These are phyloP conservation scores for Helogale parvula DNA, from an alignment of 2,113 vertebrate species.

Conservation along the genomic window DNA sequence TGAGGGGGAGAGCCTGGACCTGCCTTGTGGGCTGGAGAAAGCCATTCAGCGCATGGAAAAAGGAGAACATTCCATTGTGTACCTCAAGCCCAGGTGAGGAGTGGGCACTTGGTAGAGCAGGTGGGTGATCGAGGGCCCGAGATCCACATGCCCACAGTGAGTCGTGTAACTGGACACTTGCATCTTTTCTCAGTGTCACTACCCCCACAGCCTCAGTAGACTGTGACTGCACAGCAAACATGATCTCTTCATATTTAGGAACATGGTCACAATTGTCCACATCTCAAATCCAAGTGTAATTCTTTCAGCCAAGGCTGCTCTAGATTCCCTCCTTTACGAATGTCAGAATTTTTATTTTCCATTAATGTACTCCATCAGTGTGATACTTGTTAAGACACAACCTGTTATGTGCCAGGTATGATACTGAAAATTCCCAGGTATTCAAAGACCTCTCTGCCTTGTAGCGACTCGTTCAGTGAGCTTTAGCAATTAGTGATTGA, in stretches of 20 bases:
- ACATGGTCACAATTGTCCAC: neutral
- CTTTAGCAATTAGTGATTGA: neutral
- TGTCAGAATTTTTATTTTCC: neutral
- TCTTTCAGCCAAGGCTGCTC: neutral
- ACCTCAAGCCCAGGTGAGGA: slow-evolving; percentile 93
- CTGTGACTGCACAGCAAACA: too few relatives aligned
- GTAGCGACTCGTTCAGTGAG: neutral
- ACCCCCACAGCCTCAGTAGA: neutral
- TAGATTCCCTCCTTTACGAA: neutral
- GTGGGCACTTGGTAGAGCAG: neutral
- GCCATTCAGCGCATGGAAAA: slow-evolving; percentile 96
- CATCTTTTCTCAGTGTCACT: neutral
- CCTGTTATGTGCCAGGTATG: neutral
- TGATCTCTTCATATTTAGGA: neutral
- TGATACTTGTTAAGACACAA: neutral
- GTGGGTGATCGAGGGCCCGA: neutral
- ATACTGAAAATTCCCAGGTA: neutral
- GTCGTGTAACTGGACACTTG: neutral
- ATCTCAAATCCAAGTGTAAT: neutral
- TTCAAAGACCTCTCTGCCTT: neutral
- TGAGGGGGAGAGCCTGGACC: slow-evolving; percentile 91
- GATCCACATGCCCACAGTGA: neutral
- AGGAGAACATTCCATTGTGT: slow-evolving; percentile 92
- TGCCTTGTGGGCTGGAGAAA: slow-evolving; percentile 94
- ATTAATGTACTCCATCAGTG: neutral